Evolutionary conservation across 2,113 vertebrate genomes (phyloP), one percentile per base, ranked within the genome.

Genomic region (Antechinus stuartii): DNA sequence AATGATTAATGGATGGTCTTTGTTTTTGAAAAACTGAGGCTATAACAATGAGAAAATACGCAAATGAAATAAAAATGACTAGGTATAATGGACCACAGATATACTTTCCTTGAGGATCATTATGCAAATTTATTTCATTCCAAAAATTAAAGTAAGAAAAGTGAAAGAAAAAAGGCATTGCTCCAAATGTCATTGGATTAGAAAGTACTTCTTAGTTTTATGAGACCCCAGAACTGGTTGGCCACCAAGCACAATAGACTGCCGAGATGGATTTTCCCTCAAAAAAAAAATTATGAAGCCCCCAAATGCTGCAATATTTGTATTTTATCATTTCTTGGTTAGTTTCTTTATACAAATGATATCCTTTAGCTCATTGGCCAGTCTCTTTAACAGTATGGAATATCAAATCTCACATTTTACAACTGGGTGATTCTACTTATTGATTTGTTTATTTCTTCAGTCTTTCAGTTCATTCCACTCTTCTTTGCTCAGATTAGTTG

Each of bases 1-100:
- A 97, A 98, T 96, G 94, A 96, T 95, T 90, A 95, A 53, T 49
- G 94, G 94, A 50, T 49, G 94, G 91, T 95, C 96, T 97, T 94
- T 96, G 96, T 97, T 97, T 96, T 97, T 93, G 56, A 90, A 95
- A 93, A 90, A 96, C 57, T 96, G 94, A 94, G 92, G 46, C 90
- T 93, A 68, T 96, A 95, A 94, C 92, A 95, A 96, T 46, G 95
- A 89, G 94, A 97, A 98, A 97, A 96, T 92, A 55, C 24, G 25
- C 92, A 91, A 92, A 54, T 92, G 95, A 54, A 53, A 93, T 55
- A 92, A 95, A 96, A 96, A 97, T 27, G 92, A 12, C 89, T 92
- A 92, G 92, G 89, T 94, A 56, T 90, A 76, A 53, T 91, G 89
- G 54, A 96, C 95, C 35, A 5, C 26, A 89, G 10, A 92, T 94